phyloP scores from a whole-genome alignment of 2,113 vertebrate genomes.

The Thinocorus orbignyianus region DNA sequence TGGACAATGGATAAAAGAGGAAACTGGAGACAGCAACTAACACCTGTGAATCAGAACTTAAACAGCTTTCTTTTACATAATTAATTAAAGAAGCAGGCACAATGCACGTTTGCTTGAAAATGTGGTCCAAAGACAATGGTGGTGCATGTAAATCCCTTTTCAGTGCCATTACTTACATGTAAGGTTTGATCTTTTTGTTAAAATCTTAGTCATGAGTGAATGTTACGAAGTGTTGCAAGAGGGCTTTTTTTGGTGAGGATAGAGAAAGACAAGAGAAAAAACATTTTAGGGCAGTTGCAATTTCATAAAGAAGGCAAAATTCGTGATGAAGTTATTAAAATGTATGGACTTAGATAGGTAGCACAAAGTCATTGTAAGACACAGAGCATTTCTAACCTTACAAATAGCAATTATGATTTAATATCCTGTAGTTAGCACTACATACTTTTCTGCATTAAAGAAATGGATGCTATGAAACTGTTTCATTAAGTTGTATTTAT shows the following conservation, averaged over 20 bases:
- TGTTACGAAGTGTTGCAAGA: background rate
- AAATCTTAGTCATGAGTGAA: background rate
- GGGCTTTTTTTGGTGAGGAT: fast-evolving
- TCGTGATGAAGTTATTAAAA: background rate
- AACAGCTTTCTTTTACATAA: constrained; percentile 60
- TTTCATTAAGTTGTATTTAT: background rate
- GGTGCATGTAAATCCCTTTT: background rate
- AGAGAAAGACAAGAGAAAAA: background rate
- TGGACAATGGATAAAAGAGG: constrained; percentile 54
- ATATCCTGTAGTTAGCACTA: background rate
- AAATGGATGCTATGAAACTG: background rate
- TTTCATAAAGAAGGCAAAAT: background rate
- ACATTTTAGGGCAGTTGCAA: background rate
- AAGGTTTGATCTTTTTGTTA: background rate
- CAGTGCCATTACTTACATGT: background rate
- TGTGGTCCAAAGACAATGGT: background rate
- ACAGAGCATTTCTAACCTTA: background rate
- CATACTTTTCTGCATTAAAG: background rate
- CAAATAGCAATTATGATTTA: background rate
- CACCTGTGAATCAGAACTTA: constrained; percentile 66
- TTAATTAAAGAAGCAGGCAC: constrained; percentile 57
- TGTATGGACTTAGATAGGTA: background rate
- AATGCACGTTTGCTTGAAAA: constrained; percentile 46
- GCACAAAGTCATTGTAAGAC: background rate
- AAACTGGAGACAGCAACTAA: constrained; percentile 44